phyloP scores from a whole-genome alignment of 2,797 vertebrate species.

The Ctenochaetus hawaiiensis region DNA sequence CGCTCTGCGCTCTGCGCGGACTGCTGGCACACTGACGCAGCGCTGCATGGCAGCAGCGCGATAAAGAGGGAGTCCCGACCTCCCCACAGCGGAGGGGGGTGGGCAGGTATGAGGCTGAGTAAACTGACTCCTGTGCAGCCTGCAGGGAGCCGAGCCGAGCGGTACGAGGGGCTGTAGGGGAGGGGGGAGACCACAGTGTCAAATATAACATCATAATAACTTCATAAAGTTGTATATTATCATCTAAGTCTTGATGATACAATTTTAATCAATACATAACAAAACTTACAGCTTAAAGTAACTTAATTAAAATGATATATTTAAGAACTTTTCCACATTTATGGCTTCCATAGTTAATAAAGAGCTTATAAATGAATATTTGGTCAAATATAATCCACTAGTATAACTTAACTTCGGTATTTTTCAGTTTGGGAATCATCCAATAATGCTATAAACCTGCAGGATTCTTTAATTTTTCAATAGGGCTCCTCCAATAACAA shows the following conservation, averaged over 20 bases:
- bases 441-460: too few relatives aligned
- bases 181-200: background rate
- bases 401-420: too few relatives aligned
- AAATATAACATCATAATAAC: slow-evolving; percentile 10
- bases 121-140: slow-evolving; percentile 67
- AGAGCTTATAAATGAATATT: background rate
- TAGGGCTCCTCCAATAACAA: background rate
- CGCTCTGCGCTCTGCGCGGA: slow-evolving; percentile 60
- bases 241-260: background rate
- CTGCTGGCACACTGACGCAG: slow-evolving; percentile 58
- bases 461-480: background rate
- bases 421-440: too few relatives aligned
- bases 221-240: background rate
- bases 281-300: too few relatives aligned
- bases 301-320: background rate
- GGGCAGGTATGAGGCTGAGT: slow-evolving; percentile 72
- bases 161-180: background rate
- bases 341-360: too few relatives aligned
- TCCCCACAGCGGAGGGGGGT: slow-evolving; percentile 30
- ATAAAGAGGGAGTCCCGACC: slow-evolving; percentile 61
- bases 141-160: slow-evolving; percentile 39
- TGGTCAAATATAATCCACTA: background rate
- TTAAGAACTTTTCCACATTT: too few relatives aligned
- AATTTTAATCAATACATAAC: background rate
- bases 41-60: slow-evolving; percentile 37